phyloP scores from a whole-genome alignment of 2,888 invertebrate genomes.

The Bombylius major region DNA sequence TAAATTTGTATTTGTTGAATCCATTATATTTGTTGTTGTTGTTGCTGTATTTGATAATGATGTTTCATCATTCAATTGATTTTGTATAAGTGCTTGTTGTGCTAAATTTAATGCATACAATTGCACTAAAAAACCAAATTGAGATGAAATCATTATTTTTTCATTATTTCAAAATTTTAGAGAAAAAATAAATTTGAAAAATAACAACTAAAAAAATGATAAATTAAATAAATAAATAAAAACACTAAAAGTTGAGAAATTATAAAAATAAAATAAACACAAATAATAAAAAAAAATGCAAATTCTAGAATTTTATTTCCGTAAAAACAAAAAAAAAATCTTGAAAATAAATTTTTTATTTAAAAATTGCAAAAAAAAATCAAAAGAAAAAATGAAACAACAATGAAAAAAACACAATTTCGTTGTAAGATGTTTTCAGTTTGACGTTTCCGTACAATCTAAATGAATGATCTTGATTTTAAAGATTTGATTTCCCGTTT shows the following conservation, averaged over 20 bases:
- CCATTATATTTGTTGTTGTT: neutral
- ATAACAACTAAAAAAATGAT: neutral
- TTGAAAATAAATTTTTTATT: no score
- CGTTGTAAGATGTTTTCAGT: neutral
- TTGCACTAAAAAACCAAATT: constrained; percentile 3
- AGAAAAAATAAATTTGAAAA: neutral
- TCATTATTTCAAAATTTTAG: neutral
- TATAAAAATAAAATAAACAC: neutral
- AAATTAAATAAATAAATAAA: neutral
- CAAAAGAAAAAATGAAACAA: neutral
- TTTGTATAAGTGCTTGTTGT: neutral
- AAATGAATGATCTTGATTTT: neutral
- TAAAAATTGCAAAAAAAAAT: neutral
- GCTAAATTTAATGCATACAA: constrained; percentile 3
- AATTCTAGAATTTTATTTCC: no score
- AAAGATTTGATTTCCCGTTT: neutral
- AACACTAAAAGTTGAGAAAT: neutral
- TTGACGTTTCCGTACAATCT: neutral
- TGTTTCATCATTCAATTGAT: neutral
- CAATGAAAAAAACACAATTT: no score
- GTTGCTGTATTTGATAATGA: neutral
- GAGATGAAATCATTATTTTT: neutral
- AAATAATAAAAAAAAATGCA: no score
- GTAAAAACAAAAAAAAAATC: no score
- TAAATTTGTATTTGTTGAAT: neutral